Conservation (phyloP, 2,888 invertebrate genomes). For the Andrena bucephala region DNA sequence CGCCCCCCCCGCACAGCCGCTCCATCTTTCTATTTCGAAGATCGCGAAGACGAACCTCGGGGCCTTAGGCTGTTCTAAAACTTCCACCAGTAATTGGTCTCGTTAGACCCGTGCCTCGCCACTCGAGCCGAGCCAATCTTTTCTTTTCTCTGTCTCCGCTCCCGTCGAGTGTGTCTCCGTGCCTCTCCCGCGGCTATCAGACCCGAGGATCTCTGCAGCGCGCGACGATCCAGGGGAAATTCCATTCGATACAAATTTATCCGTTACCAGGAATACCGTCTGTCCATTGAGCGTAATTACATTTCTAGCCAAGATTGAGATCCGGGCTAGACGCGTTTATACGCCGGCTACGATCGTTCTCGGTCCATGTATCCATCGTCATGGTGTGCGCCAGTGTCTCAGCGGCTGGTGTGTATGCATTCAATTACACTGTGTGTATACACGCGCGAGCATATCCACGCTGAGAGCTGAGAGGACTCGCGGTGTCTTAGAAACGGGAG, state of each 20-base stretch:
- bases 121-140: background rate
- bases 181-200: background rate
- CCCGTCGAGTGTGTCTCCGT: background rate
- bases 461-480: constrained; percentile 62
- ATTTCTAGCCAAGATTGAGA: constrained; percentile 63
- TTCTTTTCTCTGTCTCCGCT: background rate
- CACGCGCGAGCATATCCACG: constrained; percentile 72
- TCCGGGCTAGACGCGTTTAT: constrained; percentile 54
- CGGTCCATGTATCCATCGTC: constrained; percentile 22
- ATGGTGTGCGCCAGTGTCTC: constrained; percentile 29
- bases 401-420: constrained; percentile 74
- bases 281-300: constrained; percentile 66
- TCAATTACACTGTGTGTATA: constrained; percentile 79
- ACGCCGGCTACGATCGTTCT: constrained; percentile 48
- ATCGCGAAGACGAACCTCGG: constrained; percentile 32
- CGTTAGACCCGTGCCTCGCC: background rate
- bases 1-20: constrained; percentile 11
- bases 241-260: constrained; percentile 55
- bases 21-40: constrained; percentile 55
- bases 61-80: constrained; percentile 12
- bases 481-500: constrained; percentile 66
- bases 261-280: constrained; percentile 46
- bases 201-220: background rate
- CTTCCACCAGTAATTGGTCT: constrained; percentile 6
- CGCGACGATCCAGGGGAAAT: constrained; percentile 33